phyloP scores from a whole-genome alignment of 2,888 invertebrate species.

The Drosophila yooni region DNA sequence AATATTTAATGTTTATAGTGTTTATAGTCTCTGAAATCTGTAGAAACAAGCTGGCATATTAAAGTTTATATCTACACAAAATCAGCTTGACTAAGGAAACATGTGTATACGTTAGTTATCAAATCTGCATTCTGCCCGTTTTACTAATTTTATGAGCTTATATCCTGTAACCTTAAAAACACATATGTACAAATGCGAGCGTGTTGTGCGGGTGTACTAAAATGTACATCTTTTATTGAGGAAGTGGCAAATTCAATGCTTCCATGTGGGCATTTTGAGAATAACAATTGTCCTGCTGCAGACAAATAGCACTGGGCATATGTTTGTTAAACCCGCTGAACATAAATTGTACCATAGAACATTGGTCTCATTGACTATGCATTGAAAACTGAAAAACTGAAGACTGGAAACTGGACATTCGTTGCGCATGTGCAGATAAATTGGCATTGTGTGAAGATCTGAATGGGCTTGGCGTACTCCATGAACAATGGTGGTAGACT shows the following conservation, averaged over 20 bases:
- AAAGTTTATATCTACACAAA: neutral
- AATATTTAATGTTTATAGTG: neutral
- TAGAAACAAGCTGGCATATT: neutral
- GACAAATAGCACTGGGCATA: conserved; percentile 19
- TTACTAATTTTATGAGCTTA: neutral
- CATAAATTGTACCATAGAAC: conserved; percentile 17
- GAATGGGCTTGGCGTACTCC: conserved; percentile 67
- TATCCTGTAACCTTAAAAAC: neutral
- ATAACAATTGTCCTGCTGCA: conserved; percentile 26
- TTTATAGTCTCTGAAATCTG: neutral
- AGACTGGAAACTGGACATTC: conserved; percentile 56
- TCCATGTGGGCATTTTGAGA: conserved; percentile 8
- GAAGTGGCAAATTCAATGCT: conserved; percentile 14
- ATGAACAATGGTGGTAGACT: conserved; percentile 61
- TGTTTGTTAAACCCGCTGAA: conserved; percentile 21
- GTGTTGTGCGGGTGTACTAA: neutral
- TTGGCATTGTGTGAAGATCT: conserved; percentile 56
- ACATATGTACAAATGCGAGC: neutral
- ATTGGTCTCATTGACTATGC: conserved; percentile 6
- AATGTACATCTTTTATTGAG: conserved; percentile 1
- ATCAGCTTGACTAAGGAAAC: neutral
- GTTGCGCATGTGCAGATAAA: conserved; percentile 68
- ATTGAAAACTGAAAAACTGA: conserved; percentile 39
- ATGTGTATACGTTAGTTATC: neutral
- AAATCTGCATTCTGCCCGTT: neutral